phyloP scores from a whole-genome alignment of 1,140 invertebrate species.

The roundworm (Caenorhabditis elegans) region DNA sequence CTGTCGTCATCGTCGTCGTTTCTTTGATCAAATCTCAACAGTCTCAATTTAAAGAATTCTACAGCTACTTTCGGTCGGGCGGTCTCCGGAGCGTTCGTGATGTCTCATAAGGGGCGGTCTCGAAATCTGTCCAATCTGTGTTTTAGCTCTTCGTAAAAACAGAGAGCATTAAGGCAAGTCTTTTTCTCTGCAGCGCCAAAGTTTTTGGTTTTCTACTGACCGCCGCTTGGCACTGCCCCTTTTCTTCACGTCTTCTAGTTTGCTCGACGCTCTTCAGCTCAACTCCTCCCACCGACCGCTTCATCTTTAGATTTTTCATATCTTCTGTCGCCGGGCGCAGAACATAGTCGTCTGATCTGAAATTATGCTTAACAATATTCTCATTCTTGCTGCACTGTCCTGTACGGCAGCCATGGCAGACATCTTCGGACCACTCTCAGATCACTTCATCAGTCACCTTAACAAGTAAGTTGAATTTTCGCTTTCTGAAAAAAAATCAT shows the following conservation, averaged over 20 bases:
- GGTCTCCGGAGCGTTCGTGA: constrained; percentile 8
- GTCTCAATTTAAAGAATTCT: not conserved
- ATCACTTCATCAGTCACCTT: not conserved
- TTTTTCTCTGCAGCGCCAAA: not conserved
- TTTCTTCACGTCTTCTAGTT: constrained; percentile 32
- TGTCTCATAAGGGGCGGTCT: not conserved
- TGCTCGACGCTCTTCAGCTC: not conserved
- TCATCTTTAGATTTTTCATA: constrained; percentile 18
- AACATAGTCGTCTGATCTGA: not conserved
- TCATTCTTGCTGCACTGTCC: not conserved
- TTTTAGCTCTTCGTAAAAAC: not conserved
- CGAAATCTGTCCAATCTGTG: not conserved
- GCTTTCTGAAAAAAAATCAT: not conserved
- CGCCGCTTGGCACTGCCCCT: constrained; percentile 16
- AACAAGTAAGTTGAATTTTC: not conserved
- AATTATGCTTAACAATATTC: not conserved
- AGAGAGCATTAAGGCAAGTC: not conserved
- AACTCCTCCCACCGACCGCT: constrained; percentile 22
- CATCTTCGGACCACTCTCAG: constrained; percentile 1
- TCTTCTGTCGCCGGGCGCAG: constrained; percentile 7
- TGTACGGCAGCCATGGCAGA: not conserved
- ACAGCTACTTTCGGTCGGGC: not conserved
- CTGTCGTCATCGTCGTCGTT: not conserved
- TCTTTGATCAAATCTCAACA: not conserved
- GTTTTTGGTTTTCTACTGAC: constrained; percentile 12